These are phyloP conservation scores for Tachuris rubrigastra DNA, from an alignment of 2,113 vertebrate species.

Conservation along the genomic window DNA sequence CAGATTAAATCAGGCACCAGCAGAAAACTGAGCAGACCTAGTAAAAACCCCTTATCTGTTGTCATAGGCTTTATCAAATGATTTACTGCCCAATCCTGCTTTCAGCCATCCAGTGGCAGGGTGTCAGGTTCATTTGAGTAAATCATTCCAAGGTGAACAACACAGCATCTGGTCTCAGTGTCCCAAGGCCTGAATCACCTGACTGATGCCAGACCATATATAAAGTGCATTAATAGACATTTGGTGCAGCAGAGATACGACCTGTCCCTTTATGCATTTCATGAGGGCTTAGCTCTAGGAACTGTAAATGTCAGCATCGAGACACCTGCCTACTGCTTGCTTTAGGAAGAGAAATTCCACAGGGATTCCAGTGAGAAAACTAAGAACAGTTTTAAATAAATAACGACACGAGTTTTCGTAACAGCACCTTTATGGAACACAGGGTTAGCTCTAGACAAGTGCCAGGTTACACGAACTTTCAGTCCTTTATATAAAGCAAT, in stretches of 20 bases:
- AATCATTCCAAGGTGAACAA: neutral
- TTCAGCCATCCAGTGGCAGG: neutral
- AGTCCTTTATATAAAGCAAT: slow-evolving; percentile 25
- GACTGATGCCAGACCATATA: neutral
- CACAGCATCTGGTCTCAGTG: neutral
- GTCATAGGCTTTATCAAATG: neutral
- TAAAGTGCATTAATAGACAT: neutral
- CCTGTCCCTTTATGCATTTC: neutral
- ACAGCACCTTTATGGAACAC: slow-evolving; percentile 49
- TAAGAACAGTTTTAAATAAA: neutral
- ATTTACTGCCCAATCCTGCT: neutral
- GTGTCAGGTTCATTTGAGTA: neutral
- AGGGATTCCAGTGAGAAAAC: neutral
- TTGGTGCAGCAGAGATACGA: neutral
- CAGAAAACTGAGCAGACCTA: neutral
- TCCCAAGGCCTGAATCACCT: neutral
- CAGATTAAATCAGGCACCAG: neutral
- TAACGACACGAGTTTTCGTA: fast-evolving
- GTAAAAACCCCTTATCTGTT: neutral
- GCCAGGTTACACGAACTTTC: slow-evolving; percentile 33
- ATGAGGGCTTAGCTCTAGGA: neutral
- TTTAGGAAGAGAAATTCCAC: neutral
- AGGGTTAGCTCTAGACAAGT: neutral
- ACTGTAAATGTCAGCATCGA: neutral
- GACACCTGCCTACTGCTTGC: neutral